Conservation (phyloP, 2,797 vertebrate genomes). For the Nyctalus aviator region DNA sequence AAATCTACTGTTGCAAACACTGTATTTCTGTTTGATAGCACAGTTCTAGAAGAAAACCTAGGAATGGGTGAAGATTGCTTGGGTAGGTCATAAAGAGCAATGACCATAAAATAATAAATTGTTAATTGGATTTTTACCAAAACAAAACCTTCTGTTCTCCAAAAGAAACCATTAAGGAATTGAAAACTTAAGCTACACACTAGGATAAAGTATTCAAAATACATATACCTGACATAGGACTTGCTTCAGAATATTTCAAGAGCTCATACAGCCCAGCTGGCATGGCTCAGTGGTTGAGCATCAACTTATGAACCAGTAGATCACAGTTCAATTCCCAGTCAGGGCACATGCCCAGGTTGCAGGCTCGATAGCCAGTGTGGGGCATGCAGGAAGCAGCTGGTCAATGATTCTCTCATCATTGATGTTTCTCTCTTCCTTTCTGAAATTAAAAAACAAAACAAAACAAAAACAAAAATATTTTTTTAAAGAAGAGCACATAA, state of each 20-base stretch:
- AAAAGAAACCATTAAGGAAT: not conserved
- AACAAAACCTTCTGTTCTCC: slow-evolving; percentile 22
- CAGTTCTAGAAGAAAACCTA: slow-evolving; percentile 23
- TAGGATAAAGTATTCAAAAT: not conserved
- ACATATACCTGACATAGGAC: not conserved
- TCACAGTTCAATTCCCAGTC: no score
- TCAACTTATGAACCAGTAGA: no score
- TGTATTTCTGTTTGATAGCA: not conserved
- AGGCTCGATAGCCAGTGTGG: no score
- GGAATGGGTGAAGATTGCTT: not conserved
- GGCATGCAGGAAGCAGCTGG: no score
- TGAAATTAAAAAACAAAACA: no score
- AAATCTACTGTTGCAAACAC: not conserved
- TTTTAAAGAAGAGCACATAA: not conserved
- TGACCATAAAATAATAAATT: not conserved
- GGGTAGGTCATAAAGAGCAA: not conserved
- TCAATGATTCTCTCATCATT: no score
- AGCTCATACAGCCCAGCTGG: not conserved
- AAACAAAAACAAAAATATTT: no score
- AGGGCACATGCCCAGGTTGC: no score
- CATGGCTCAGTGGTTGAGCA: no score
- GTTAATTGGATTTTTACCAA: not conserved
- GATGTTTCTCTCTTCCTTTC: no score
- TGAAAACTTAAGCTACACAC: not conserved
- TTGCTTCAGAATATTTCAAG: slow-evolving; percentile 15